Conservation (phyloP, 2,888 invertebrate species). For the Pandemis corylana region DNA sequence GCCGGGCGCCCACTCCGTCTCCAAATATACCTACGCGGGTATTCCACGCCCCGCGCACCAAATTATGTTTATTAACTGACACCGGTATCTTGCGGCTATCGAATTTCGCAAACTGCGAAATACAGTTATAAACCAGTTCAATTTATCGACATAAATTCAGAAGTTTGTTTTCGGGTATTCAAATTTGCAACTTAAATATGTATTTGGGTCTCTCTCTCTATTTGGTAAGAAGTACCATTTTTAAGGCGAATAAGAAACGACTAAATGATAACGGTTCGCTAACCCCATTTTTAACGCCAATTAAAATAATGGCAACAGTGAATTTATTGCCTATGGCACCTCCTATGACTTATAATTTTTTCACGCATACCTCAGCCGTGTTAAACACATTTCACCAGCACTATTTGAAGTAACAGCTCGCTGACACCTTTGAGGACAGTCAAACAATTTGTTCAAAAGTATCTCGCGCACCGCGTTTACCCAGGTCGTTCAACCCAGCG, state of each 20-base stretch:
- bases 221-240: conserved; percentile 18
- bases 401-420: conserved; percentile 16
- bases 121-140: conserved; percentile 39
- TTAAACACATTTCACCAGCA: conserved; percentile 16
- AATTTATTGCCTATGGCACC: conserved; percentile 9
- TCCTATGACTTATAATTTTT: neutral
- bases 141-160: conserved; percentile 24
- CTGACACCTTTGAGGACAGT: conserved; percentile 23
- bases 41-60: conserved; percentile 5
- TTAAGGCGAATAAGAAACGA: conserved; percentile 17
- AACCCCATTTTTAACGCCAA: conserved; percentile 22
- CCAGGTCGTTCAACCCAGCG: conserved; percentile 72
- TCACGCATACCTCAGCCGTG: neutral
- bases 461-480: conserved; percentile 55
- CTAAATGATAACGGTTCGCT: conserved; percentile 24
- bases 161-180: conserved; percentile 21
- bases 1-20: conserved; percentile 33
- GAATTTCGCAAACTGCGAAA: conserved; percentile 26
- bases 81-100: conserved; percentile 23
- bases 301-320: conserved; percentile 13
- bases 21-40: conserved; percentile 19
- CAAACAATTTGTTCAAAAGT: conserved; percentile 39
- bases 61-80: conserved; percentile 15
- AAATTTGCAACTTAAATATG: conserved; percentile 22
- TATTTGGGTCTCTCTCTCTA: conserved; percentile 14